Conservation (phyloP, 2,888 invertebrate species). For the Campaea margaritaria region DNA sequence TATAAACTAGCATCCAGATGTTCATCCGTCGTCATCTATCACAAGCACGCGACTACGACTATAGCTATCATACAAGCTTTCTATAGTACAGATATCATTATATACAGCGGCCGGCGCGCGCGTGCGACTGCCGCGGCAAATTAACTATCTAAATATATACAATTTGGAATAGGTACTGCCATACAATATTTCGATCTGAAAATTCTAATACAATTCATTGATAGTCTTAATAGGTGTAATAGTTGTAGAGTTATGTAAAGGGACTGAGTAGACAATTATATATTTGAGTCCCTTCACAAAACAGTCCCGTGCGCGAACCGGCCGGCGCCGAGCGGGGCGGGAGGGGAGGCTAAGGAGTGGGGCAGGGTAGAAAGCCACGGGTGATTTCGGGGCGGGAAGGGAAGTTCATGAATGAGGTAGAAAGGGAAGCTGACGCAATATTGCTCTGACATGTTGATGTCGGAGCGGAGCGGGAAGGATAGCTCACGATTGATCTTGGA, state of each 20-base stretch:
- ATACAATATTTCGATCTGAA: conserved; percentile 19
- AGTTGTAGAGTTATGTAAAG: neutral
- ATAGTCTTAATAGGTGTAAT: neutral
- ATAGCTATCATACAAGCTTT: conserved; percentile 35
- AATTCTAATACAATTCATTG: conserved; percentile 1
- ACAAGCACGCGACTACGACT: conserved; percentile 35
- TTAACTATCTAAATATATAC: conserved; percentile 25
- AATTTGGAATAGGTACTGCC: conserved; percentile 18
- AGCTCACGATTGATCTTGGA: too few species aligned
- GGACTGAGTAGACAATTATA: neutral
- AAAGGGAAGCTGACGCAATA: too few species aligned
- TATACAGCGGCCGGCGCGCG: neutral
- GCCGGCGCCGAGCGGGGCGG: too few species aligned
- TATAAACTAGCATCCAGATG: conserved; percentile 30
- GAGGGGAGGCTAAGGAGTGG: too few species aligned
- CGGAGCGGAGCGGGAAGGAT: too few species aligned
- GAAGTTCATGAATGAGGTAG: too few species aligned
- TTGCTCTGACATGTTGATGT: too few species aligned
- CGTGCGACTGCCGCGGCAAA: neutral
- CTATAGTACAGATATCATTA: neutral
- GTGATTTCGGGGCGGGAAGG: too few species aligned
- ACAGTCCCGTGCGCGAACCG: neutral
- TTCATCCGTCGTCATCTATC: conserved; percentile 37
- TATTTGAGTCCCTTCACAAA: neutral
- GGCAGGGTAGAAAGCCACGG: neutral